phyloP scores from a whole-genome alignment of 2,888 invertebrate genomes.

The Nephrocerus scutellatus region DNA sequence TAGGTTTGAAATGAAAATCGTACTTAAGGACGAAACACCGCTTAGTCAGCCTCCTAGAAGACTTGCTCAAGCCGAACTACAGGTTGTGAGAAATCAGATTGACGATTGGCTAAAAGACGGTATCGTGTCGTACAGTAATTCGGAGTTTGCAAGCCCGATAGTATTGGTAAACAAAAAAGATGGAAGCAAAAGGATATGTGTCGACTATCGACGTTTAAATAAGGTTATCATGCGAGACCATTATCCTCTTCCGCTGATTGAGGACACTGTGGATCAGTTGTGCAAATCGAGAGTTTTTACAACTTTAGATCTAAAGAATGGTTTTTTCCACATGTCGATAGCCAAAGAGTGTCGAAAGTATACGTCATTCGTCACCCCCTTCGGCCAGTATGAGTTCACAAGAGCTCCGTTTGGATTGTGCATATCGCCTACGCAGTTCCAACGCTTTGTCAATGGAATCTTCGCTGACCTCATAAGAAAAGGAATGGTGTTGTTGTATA shows the following conservation, averaged over 20 bases:
- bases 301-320: constrained; percentile 29
- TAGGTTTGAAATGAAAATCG: too few species aligned
- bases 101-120: too few species aligned
- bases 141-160: constrained; percentile 25
- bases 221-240: constrained; percentile 19
- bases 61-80: too few species aligned
- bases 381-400: constrained; percentile 27
- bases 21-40: too few species aligned
- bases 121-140: constrained; percentile 16
- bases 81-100: too few species aligned
- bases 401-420: constrained; percentile 37
- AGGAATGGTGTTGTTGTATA: too few species aligned
- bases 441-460: constrained; percentile 19
- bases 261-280: constrained; percentile 29
- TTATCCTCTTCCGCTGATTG: constrained; percentile 25
- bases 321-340: constrained; percentile 34
- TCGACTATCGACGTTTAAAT: constrained; percentile 22
- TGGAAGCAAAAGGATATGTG: constrained; percentile 21
- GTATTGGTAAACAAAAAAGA: constrained; percentile 25
- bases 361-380: constrained; percentile 30
- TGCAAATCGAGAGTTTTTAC: constrained; percentile 26
- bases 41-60: too few species aligned
- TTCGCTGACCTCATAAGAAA: constrained; percentile 8
- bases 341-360: constrained; percentile 21
- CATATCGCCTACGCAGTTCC: constrained; percentile 27